Conservation (phyloP, 2,888 invertebrate species). For the Andrena haemorrhoa region DNA sequence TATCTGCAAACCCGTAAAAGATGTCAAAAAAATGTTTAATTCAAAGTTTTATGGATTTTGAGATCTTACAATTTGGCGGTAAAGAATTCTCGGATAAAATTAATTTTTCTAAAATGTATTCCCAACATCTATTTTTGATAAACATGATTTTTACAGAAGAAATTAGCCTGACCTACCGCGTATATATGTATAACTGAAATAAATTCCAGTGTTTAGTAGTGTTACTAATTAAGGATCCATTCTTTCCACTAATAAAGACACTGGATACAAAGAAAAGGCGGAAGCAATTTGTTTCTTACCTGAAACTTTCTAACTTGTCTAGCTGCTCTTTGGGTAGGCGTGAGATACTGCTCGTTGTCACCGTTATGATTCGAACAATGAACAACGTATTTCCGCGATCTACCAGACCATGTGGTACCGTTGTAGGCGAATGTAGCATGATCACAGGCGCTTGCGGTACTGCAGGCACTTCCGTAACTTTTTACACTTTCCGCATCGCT, state of each 20-base stretch:
- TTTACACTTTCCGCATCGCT: conserved; percentile 91
- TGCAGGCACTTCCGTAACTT: conserved; percentile 91
- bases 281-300: conserved; percentile 72
- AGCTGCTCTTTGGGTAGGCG: conserved; percentile 94
- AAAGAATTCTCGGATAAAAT: no score
- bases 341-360: conserved; percentile 93
- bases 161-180: neutral
- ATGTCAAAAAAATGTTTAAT: no score
- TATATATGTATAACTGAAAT: neutral
- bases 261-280: neutral
- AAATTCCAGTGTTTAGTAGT: neutral
- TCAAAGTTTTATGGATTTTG: no score
- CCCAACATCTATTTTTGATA: no score
- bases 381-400: conserved; percentile 90
- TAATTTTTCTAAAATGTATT: no score
- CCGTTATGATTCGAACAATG: conserved; percentile 93
- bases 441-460: conserved; percentile 92
- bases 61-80: no score
- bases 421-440: conserved; percentile 92
- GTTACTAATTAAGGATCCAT: neutral
- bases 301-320: conserved; percentile 91
- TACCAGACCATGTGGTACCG: conserved; percentile 87
- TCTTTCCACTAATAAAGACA: neutral
- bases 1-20: no score
- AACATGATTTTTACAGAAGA: no score